phyloP scores from a whole-genome alignment of 2,888 invertebrate genomes.

The Desoria tigrina region DNA sequence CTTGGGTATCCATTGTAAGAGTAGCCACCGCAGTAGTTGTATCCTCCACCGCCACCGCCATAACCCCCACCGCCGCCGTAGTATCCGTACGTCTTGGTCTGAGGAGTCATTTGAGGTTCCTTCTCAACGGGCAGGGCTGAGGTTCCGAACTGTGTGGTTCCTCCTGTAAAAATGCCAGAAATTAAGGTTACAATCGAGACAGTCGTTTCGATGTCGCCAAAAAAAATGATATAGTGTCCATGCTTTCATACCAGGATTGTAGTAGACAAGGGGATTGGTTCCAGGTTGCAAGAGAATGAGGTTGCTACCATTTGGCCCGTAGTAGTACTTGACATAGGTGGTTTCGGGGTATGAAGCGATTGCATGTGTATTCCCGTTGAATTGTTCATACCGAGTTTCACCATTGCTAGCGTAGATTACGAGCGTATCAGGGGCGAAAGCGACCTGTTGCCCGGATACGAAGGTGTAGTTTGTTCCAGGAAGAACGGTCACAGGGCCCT shows the following conservation, averaged over 20 bases:
- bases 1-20: slow-evolving; percentile 20
- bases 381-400: slow-evolving; percentile 12
- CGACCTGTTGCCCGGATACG: background rate
- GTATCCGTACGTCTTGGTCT: slow-evolving; percentile 12
- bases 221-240: background rate
- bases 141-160: slow-evolving; percentile 23
- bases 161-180: slow-evolving; percentile 14
- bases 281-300: slow-evolving; percentile 12
- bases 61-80: slow-evolving; percentile 8
- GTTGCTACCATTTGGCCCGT: slow-evolving; percentile 8
- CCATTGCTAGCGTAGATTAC: slow-evolving; percentile 1
- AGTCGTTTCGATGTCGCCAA: background rate
- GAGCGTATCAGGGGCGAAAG: slow-evolving; percentile 4
- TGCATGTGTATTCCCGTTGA: slow-evolving; percentile 24
- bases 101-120: background rate
- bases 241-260: slow-evolving; percentile 22
- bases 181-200: background rate
- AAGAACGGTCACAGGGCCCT: background rate
- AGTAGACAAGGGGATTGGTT: slow-evolving; percentile 22
- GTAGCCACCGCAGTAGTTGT: slow-evolving; percentile 15
- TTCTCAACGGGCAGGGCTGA: slow-evolving; percentile 5
- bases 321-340: slow-evolving; percentile 21
- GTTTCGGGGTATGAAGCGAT: slow-evolving; percentile 18
- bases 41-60: too few species aligned
- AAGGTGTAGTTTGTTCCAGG: slow-evolving; percentile 8